Percentiles rank a stretch among this genome's conserved stretches.
Conservation (phyloP, 2,888 invertebrate genomes). For the Crocallis elinguaria region DNA sequence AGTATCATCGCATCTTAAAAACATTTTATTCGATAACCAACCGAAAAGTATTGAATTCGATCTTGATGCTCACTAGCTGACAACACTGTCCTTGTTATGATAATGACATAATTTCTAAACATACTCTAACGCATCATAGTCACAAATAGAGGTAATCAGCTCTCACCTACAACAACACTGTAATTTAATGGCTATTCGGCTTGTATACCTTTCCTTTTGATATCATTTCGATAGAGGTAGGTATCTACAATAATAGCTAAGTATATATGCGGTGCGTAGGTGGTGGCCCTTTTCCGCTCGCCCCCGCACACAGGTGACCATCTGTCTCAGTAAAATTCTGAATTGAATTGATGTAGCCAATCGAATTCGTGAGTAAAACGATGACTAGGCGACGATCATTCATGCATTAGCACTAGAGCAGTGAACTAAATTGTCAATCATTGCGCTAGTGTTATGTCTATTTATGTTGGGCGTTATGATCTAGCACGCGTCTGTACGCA, state of each 20-base stretch:
- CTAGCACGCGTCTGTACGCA: not conserved
- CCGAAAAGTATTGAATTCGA: no score
- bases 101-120: constrained; percentile 26
- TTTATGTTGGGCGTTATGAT: constrained; percentile 32
- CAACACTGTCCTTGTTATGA: constrained; percentile 14
- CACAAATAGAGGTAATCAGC: not conserved
- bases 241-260: constrained; percentile 34
- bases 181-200: not conserved
- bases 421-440: constrained; percentile 26
- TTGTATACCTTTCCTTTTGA: constrained; percentile 13
- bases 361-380: constrained; percentile 22
- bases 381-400: constrained; percentile 42
- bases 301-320: constrained; percentile 69
- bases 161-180: not conserved
- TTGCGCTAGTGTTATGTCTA: constrained; percentile 27
- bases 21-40: no score
- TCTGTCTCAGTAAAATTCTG: constrained; percentile 41
- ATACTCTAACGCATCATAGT: constrained; percentile 18
- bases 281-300: constrained; percentile 69
- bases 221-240: not conserved
- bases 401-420: constrained; percentile 37
- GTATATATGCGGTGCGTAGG: constrained; percentile 68
- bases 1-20: no score
- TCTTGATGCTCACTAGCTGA: not conserved
- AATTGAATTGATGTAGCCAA: constrained; percentile 38